Percentiles rank a stretch among this genome's conserved stretches.
These are phyloP conservation scores for Heteromormyrus szaboi DNA, from an alignment of 2,797 vertebrate species.

Conservation along the genomic window DNA sequence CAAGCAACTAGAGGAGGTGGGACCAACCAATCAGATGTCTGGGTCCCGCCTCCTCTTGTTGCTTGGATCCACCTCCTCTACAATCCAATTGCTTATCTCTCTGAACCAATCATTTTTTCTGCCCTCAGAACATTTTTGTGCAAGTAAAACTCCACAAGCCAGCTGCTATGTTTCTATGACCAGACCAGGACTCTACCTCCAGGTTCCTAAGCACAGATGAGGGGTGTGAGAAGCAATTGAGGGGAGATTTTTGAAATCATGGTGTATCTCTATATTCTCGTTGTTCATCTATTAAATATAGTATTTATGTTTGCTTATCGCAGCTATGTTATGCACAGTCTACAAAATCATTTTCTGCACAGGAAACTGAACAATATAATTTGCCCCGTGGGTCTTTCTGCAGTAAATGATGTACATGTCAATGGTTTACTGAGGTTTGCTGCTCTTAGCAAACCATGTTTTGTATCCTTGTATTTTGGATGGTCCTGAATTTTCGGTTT, in stretches of 20 bases:
- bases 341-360: background rate
- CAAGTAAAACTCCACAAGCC: background rate
- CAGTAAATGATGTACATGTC: background rate
- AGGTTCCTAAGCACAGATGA: constrained; percentile 57
- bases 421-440: background rate
- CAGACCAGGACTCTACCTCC: constrained; percentile 42
- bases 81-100: background rate
- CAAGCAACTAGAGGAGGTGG: background rate
- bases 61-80: background rate
- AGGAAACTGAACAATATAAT: background rate
- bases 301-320: background rate
- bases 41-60: background rate
- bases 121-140: background rate
- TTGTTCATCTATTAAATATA: background rate
- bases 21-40: background rate
- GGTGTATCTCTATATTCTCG: background rate
- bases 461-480: background rate
- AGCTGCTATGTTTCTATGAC: constrained; percentile 11
- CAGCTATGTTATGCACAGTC: background rate
- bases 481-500: background rate
- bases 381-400: background rate
- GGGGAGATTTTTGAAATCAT: background rate
- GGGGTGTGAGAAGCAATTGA: constrained; percentile 42
- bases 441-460: background rate
- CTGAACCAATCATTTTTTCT: background rate